These are phyloP conservation scores for Acanthis flammea DNA, from an alignment of 2,797 vertebrate genomes.

Conservation along the genomic window DNA sequence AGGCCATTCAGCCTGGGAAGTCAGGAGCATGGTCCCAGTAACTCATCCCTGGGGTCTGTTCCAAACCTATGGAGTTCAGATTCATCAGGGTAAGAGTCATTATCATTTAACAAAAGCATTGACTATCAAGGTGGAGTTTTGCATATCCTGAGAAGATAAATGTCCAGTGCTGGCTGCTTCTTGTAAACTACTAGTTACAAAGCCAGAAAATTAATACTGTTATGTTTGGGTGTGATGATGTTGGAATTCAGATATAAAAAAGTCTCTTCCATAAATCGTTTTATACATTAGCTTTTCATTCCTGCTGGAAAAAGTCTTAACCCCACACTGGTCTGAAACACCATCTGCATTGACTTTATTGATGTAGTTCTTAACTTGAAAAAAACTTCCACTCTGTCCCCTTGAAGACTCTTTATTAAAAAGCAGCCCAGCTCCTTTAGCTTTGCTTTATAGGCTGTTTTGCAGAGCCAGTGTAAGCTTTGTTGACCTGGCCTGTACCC, in stretches of 20 bases:
- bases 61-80: background rate
- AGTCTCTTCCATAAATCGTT: background rate
- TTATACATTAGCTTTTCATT: background rate
- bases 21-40: background rate
- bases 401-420: background rate
- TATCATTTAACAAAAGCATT: background rate
- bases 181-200: background rate
- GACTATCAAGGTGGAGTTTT: background rate
- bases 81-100: background rate
- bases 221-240: background rate
- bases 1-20: background rate
- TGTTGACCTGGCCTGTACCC: background rate
- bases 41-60: background rate
- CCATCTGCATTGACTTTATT: background rate
- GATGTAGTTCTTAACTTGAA: background rate
- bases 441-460: background rate
- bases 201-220: background rate
- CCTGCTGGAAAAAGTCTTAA: background rate
- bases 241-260: background rate
- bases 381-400: background rate
- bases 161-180: background rate
- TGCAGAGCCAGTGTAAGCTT: constrained; percentile 4
- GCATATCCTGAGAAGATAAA: background rate
- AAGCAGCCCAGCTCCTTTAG: background rate
- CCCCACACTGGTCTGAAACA: background rate